Conservation (phyloP, 2,113 vertebrate species). For the Mus spicilegus region DNA sequence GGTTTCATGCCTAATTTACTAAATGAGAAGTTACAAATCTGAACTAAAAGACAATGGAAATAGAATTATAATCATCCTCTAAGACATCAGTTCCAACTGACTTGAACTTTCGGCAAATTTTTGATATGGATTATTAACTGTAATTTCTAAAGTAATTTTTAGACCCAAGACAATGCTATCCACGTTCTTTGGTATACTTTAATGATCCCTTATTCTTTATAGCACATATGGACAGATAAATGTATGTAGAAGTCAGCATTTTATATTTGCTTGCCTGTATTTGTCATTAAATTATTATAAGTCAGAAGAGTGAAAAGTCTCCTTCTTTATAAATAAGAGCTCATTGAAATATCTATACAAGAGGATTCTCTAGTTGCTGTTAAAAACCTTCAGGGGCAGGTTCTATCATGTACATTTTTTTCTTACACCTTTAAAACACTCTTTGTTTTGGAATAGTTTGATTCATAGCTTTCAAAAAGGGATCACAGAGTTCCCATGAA, state of each 20-base stretch:
- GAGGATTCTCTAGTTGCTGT: not conserved
- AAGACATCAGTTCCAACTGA: conserved; percentile 18
- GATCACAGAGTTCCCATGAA: not conserved
- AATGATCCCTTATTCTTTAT: not conserved
- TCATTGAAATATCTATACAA: not conserved
- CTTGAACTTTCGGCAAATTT: conserved; percentile 33
- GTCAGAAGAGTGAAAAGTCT: conserved; percentile 5
- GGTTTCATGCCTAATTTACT: conserved; percentile 29
- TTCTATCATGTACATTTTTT: not conserved
- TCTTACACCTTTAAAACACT: not conserved
- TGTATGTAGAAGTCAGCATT: conserved; percentile 33
- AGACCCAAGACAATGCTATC: not conserved
- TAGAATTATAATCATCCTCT: conserved; percentile 3
- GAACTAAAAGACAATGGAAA: not conserved
- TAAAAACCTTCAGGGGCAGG: not conserved
- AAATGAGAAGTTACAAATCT: conserved; percentile 13
- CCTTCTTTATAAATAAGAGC: not conserved
- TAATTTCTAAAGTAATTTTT: conserved; percentile 35
- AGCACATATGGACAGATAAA: not conserved
- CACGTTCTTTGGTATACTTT: not conserved
- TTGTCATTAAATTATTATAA: not conserved
- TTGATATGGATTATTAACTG: conserved; percentile 25
- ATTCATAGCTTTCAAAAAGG: conserved; percentile 19
- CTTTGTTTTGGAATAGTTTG: conserved; percentile 54
- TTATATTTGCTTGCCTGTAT: not conserved